Evolutionary conservation across 2,888 invertebrate species (phyloP).

Genomic region (Epistrophe grossulariae): DNA sequence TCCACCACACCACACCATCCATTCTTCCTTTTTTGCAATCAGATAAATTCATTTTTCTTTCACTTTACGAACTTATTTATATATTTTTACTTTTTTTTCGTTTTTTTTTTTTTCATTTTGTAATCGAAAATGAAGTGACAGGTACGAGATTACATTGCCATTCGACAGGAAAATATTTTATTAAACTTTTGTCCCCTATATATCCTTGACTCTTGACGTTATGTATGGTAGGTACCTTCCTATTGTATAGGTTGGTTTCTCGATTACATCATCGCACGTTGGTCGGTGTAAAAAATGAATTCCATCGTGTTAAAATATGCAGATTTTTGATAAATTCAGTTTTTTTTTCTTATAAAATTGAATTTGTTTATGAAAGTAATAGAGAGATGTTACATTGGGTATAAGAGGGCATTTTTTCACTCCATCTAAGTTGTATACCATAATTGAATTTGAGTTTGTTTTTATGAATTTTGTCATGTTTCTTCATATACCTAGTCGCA

Average conservation of each 20-base stretch:
- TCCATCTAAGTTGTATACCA: no score
- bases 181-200: background rate
- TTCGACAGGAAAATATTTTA: conserved; percentile 25
- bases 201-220: background rate
- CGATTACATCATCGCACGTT: background rate
- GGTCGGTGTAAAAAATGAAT: no score
- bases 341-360: background rate
- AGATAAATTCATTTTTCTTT: conserved; percentile 55
- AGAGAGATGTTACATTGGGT: no score
- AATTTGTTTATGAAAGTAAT: background rate
- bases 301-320: background rate
- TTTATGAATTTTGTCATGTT: no score
- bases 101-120: conserved; percentile 18
- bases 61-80: background rate
- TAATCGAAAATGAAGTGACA: conserved; percentile 59
- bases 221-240: no score
- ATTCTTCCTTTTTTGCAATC: conserved; percentile 31
- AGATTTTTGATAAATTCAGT: background rate
- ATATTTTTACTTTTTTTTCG: no score
- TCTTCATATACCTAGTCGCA: no score
- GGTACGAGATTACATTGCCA: conserved; percentile 58
- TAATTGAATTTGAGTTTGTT: no score
- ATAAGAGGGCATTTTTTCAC: no score
- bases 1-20: background rate
- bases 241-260: background rate